These are phyloP conservation scores for Heliopora coerulea DNA, from an alignment of 92 coral and sea anemone genomes.

Conservation along the genomic window DNA sequence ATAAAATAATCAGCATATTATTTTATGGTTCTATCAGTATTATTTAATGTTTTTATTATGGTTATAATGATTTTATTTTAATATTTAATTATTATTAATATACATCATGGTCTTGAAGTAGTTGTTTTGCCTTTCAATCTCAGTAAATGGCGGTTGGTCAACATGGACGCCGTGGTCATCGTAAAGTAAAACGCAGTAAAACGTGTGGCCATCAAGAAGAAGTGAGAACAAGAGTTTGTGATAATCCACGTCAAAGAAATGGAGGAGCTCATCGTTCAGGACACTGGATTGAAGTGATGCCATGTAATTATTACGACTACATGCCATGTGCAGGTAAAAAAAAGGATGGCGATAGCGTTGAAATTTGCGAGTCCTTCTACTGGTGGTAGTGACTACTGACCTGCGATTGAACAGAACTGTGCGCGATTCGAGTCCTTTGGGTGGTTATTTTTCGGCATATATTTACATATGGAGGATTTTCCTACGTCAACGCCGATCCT, in stretches of 20 bases:
- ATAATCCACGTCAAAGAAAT: conserved; percentile 20
- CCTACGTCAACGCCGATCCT: not conserved
- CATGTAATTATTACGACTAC: conserved; percentile 19
- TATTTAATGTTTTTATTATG: too few relatives aligned
- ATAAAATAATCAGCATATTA: too few relatives aligned
- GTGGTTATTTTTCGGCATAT: too few relatives aligned
- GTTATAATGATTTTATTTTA: too few relatives aligned
- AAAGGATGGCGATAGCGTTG: too few relatives aligned
- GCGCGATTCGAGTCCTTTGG: too few relatives aligned
- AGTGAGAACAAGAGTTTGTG: conserved; percentile 39
- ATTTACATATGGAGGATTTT: too few relatives aligned
- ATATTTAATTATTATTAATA: too few relatives aligned
- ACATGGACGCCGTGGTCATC: conserved; percentile 39
- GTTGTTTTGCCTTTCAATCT: not conserved
- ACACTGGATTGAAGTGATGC: conserved; percentile 30
- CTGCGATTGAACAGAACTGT: too few relatives aligned
- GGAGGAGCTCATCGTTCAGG: conserved; percentile 15
- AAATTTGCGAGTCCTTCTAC: too few relatives aligned
- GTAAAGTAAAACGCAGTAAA: conserved; percentile 34
- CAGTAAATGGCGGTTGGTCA: conserved; percentile 44
- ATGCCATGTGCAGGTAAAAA: conserved; percentile 28
- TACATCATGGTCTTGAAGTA: not conserved
- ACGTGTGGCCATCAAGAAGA: conserved; percentile 41
- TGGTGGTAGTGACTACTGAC: too few relatives aligned
- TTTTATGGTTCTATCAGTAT: too few relatives aligned